A percentile compares a stretch with the other conserved stretches of the same genome.
phyloP scores from a whole-genome alignment of 2,888 invertebrate genomes.

The Deroplatys truncata region DNA sequence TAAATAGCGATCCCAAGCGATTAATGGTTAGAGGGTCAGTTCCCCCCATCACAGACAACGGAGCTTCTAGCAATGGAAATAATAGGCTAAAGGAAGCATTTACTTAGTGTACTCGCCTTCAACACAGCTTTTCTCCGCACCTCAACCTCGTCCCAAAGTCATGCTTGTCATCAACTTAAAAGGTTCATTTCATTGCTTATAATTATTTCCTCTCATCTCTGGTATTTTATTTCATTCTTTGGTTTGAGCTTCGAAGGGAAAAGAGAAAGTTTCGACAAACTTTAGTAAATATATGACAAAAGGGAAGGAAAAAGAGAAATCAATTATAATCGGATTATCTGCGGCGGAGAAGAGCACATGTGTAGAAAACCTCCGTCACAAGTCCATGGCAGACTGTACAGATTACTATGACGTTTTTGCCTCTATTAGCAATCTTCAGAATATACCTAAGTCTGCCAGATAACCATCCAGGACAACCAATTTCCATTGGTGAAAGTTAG shows the following conservation, averaged over 20 bases:
- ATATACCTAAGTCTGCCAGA: no score
- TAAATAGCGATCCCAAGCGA: not conserved
- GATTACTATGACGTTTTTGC: no score
- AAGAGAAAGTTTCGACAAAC: not conserved
- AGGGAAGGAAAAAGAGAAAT: not conserved
- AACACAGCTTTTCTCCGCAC: not conserved
- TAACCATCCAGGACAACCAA: no score
- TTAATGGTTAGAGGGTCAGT: not conserved
- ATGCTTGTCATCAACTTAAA: not conserved
- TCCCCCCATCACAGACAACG: not conserved
- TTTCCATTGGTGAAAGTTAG: no score
- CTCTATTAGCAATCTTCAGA: no score
- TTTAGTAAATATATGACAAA: not conserved
- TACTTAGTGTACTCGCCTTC: not conserved
- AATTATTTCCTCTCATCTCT: not conserved
- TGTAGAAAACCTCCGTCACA: not conserved
- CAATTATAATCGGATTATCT: not conserved
- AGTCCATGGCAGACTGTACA: not conserved
- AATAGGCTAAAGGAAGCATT: not conserved
- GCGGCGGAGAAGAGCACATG: not conserved
- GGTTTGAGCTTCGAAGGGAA: not conserved
- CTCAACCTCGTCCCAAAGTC: not conserved
- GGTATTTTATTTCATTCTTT: not conserved
- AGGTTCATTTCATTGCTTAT: no score
- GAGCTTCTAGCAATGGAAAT: not conserved